A percentile compares a stretch with the other conserved stretches of the same genome.
These are phyloP conservation scores for Nymphicus hollandicus DNA, from an alignment of 2,113 vertebrate genomes.

Conservation along the genomic window DNA sequence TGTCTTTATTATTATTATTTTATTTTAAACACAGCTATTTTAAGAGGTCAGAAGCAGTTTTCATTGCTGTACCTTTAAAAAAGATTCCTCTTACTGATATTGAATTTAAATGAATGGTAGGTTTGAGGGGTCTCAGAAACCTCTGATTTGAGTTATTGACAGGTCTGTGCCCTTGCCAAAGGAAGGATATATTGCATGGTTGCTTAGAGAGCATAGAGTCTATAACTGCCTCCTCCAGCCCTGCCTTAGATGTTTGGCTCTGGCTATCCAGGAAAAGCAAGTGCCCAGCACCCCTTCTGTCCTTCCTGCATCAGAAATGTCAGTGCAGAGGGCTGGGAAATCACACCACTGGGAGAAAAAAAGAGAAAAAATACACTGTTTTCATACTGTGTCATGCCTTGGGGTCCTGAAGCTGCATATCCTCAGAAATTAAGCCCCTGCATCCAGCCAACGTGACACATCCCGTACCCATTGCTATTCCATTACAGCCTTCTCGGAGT, in stretches of 20 bases:
- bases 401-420: not conserved
- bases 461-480: rapidly evolving
- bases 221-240: not conserved
- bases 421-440: not conserved
- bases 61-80: not conserved
- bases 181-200: not conserved
- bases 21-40: not conserved
- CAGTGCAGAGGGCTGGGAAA: not conserved
- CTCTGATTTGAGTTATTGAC: not conserved
- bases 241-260: not conserved
- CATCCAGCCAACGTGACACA: rapidly evolving
- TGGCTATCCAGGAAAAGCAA: not conserved
- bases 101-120: not conserved
- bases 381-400: not conserved
- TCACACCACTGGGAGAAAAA: not conserved
- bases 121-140: not conserved
- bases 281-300: not conserved
- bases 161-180: not conserved
- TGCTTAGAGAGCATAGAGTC: not conserved
- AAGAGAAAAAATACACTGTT: not conserved
- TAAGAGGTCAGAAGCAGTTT: not conserved
- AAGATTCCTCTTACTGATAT: not conserved
- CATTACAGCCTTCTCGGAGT: not conserved
- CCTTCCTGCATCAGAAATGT: not conserved
- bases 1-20: not conserved